Conservation (phyloP, 2,113 vertebrate species). For the Pachypanchax playfairii region DNA sequence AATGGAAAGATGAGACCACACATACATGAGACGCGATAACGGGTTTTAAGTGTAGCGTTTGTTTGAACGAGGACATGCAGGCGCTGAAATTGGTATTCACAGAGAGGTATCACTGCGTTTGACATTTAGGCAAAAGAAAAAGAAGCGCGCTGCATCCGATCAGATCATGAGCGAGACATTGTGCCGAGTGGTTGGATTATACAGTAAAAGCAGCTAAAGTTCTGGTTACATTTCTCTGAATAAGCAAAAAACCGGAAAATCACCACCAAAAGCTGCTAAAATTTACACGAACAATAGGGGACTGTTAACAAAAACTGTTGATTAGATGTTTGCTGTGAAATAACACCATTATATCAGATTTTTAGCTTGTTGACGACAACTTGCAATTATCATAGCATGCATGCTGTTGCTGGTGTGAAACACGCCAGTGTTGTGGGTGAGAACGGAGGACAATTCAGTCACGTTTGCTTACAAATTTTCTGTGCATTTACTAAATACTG, state of each 20-base stretch:
- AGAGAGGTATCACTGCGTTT: neutral
- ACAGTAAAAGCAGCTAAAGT: neutral
- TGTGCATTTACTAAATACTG: neutral
- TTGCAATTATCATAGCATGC: neutral
- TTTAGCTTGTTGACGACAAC: constrained; percentile 1
- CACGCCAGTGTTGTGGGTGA: neutral
- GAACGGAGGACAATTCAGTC: neutral
- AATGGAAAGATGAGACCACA: neutral
- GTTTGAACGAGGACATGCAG: constrained; percentile 24
- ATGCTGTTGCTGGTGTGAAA: neutral
- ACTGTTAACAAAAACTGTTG: neutral
- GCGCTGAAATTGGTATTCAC: constrained; percentile 19
- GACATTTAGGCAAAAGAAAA: constrained; percentile 3
- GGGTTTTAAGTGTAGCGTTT: constrained; percentile 34
- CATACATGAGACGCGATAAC: constrained; percentile 6
- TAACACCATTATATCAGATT: neutral
- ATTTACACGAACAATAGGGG: neutral
- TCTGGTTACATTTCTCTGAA: neutral
- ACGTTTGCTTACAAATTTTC: neutral
- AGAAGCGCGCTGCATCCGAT: constrained; percentile 10
- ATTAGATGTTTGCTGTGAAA: constrained; percentile 4
- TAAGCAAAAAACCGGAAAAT: neutral
- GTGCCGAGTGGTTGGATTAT: neutral
- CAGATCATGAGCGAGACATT: constrained; percentile 1
- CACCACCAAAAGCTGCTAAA: neutral